Evolutionary conservation across 2,888 invertebrate genomes (phyloP), one percentile per base, ranked within the genome.

Genomic region (Odontocolon sp.): DNA sequence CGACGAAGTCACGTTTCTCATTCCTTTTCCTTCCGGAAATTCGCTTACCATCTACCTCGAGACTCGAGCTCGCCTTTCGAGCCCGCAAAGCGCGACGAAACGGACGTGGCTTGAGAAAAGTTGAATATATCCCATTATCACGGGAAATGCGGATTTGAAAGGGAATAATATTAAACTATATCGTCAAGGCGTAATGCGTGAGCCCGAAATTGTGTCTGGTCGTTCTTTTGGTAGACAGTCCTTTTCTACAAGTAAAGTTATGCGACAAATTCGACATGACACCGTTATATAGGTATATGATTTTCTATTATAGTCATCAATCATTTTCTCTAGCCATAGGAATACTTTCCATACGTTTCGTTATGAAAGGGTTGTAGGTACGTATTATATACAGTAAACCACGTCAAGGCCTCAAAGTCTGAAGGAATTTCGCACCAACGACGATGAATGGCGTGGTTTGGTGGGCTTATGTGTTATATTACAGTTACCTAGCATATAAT

Each of bases 1-100:
- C 61, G 50, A n/a, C 26, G n/a, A 69, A 73, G 79, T 80, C 79
- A 78, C 77, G 74, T 77, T 77, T 76, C 79, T 77, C 73, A 66
- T 77, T 79, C 63, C 77, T 63, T 67, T n/a, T 69, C 56, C 67
- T 72, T 54, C 47, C 59, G 63, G 54, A 77, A 77, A 79, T 80
- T 79, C 71, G 67, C 69, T 63, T 70, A 70, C 70, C 67, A 75
- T 72, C 77, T 74, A 64, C 76, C n/a, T n/a, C 45, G 57, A 28
- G 21, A 21, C 45, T 47, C 47, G 42, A n/a, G 40, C 11, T 31
- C 33, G 21, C 26, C 54, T 52, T 18, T 54, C 31, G 38, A 42
- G 16, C 63, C 28, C 42, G 31, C 42, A 42, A 33, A 16, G 2
- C 38, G 11, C 42, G 26, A 6, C 36, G 31, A 21, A 11, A 18